These are phyloP conservation scores for Ceyx cyanopectus DNA, from an alignment of 2,113 vertebrate species.

Conservation along the genomic window DNA sequence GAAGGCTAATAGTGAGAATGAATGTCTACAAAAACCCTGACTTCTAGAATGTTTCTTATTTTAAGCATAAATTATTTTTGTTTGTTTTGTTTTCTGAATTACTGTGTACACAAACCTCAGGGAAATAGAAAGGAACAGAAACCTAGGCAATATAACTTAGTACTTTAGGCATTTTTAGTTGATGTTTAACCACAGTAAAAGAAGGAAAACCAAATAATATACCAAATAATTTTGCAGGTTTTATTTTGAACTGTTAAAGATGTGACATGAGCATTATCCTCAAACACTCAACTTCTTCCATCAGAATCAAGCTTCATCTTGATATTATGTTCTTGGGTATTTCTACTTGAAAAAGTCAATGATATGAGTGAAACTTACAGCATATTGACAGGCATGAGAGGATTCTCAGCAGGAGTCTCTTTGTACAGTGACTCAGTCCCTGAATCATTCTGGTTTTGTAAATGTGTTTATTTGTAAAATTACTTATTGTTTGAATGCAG, in stretches of 20 bases:
- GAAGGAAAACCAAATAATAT: not conserved
- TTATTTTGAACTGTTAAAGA: not conserved
- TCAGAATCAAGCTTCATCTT: not conserved
- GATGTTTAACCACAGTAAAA: not conserved
- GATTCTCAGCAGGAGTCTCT: not conserved
- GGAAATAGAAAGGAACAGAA: not conserved
- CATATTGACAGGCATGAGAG: not conserved
- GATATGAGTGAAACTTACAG: not conserved
- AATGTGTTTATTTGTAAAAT: not conserved
- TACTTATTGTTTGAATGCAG: not conserved
- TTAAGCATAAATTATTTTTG: not conserved
- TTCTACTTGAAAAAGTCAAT: not conserved
- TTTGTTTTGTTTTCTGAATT: not conserved
- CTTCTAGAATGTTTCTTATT: not conserved
- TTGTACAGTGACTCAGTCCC: not conserved
- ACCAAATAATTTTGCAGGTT: not conserved
- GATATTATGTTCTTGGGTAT: not conserved
- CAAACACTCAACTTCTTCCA: not conserved
- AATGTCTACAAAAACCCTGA: not conserved
- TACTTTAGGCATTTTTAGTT: not conserved
- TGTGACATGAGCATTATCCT: not conserved
- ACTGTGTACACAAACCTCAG: not conserved
- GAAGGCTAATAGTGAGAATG: not conserved
- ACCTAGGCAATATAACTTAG: not conserved
- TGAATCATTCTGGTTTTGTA: not conserved